Evolutionary conservation across 2,113 vertebrate species (phyloP), one percentile per base, ranked within the genome.

Genomic region (Myanophis thanlyinensis): DNA sequence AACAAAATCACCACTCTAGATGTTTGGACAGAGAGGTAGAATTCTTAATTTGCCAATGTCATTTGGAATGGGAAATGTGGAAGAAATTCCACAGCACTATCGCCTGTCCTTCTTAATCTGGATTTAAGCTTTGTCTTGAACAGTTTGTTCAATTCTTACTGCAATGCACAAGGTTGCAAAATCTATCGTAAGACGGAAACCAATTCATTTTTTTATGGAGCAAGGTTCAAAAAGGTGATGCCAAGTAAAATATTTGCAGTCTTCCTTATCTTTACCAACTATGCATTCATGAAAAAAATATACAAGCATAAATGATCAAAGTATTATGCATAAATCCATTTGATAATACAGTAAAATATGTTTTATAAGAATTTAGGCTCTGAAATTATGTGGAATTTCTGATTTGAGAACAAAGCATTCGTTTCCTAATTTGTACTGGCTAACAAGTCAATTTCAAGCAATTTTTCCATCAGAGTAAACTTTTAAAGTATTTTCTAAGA

Each of bases 161-260:
- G 73, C 35, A 44, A 80, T 9, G 35, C 35, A 80, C 73, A 80
- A 80, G 44, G 73, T 52, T 25, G 35, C 56, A 89, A 35, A 85
- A 89, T 73, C 4, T 11, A 48, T 89, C 9, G 30, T 13, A 6
- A 53, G 23, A 87, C 27, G 1, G 18, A 85, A 48, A 59, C 11
- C 44, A 30, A 80, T 85, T 85, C 27, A 48, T 53, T 46, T 80
- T 80, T 51, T 56, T 48, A 80, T 9, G 10, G 46, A 84, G 20
- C 52, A 86, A 89, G 11, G 52, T 90, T 44, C 52, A 86, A 59
- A 62, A 47, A 62, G 5, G 5, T 30, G 4, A 59, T 11, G 30
- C 46, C 52, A 59, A 59, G 80, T 87, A 88, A 87, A 92, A 89
- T 89, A 92, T 92, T 89, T 89, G 27, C 52, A 2, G 56, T 85